Conservation (phyloP, 2,113 vertebrate genomes). For the Callopanchax toddi region DNA sequence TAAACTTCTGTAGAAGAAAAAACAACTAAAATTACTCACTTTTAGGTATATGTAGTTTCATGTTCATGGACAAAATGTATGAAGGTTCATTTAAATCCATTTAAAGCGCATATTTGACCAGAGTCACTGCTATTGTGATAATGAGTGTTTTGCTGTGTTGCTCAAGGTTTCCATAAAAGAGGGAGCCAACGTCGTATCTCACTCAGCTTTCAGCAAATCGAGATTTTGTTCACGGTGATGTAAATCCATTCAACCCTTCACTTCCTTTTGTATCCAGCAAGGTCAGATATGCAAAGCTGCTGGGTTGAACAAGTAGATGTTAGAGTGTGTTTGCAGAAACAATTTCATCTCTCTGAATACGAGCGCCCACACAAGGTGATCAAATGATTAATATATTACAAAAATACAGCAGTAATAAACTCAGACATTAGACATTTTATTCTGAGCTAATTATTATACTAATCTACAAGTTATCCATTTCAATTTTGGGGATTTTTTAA, state of each 20-base stretch:
- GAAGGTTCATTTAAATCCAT: conserved; percentile 13
- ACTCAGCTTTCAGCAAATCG: conserved; percentile 25
- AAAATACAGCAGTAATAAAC: conserved; percentile 18
- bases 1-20: not conserved
- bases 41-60: not conserved
- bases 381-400: conserved; percentile 27
- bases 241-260: conserved; percentile 30
- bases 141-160: conserved; percentile 17
- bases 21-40: not conserved
- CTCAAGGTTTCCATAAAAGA: conserved; percentile 21
- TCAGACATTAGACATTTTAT: not conserved
- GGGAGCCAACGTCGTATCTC: conserved; percentile 24
- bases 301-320: conserved; percentile 23
- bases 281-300: conserved; percentile 44
- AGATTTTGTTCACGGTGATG: conserved; percentile 23
- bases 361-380: conserved; percentile 36
- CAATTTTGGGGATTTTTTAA: too few species aligned
- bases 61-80: not conserved
- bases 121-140: not conserved
- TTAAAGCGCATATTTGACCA: not conserved
- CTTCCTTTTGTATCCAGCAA: conserved; percentile 38
- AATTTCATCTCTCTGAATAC: conserved; percentile 24
- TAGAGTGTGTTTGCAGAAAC: conserved; percentile 22
- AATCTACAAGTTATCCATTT: not conserved
- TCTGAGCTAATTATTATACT: not conserved